Evolutionary conservation across 2,113 vertebrate genomes (phyloP), one percentile per base, ranked within the genome.

Genomic region (Nipponia nippon): DNA sequence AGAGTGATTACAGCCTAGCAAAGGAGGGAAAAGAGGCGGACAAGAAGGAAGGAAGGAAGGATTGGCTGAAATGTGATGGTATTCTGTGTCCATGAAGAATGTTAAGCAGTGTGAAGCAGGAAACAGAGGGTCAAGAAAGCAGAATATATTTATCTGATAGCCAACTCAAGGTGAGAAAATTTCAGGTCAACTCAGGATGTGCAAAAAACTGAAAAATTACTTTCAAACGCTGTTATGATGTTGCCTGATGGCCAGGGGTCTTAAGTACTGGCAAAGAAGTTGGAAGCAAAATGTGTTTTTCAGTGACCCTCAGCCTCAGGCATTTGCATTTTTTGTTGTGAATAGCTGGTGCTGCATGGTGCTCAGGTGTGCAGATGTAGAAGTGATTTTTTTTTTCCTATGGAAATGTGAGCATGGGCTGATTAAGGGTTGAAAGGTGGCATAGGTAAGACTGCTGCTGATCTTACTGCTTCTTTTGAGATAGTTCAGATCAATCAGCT

Each of bases 21-120:
- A 86, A 93, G 77, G 76, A 88, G 62, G 46, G 23, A 79, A 76
- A 76, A 62, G 40, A 80, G 62, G 9, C 0, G 4, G 44, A 42
- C 12, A 76, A 85, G 90, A 94, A 97, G 83, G 79, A 87, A 90
- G 65, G 67, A 87, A 90, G 65, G 67, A 89, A 76, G 65, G 53
- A 92, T 59, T 95, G 83, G 27, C 65, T 79, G 80, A 86, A 94
- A 67, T 69, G n/a, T 38, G 47, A 17, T 95, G 49, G n/a, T 46
- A n/a, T 88, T 87, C 83, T 34, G 61, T 87, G 69, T 82, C 73
- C 42, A 58, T 88, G 75, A 95, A 91, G 83, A 69, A 75, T 56
- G 4, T 1, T 18, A 75, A 80, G 50, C 71, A 83, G 34, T 72
- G 16, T 38, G 76, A 90, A 95, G 76, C 78, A 96, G 87, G 96